Percentiles rank a stretch among this genome's conserved stretches.
Evolutionary conservation across 2,113 vertebrate genomes (phyloP).

Genomic region (Siniperca knerii): DNA sequence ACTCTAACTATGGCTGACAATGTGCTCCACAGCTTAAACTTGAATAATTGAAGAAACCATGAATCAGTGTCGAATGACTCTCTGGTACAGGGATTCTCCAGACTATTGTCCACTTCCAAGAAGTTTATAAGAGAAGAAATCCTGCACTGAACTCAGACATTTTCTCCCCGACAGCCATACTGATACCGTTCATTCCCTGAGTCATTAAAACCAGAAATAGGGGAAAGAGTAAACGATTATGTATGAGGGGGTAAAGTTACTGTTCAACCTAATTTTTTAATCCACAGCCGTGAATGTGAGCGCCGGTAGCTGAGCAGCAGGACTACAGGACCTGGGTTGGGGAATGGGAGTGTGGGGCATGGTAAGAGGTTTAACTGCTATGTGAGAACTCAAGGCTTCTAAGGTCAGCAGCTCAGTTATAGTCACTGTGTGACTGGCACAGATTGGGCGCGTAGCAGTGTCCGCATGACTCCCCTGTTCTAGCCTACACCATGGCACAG

Average conservation of each 20-base stretch:
- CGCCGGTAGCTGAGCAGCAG: slow-evolving; percentile 53
- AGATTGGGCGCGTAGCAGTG: slow-evolving; percentile 77
- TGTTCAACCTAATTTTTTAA: slow-evolving; percentile 62
- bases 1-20: slow-evolving; percentile 66
- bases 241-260: slow-evolving; percentile 25
- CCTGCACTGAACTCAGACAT: slow-evolving; percentile 16
- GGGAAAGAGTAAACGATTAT: slow-evolving; percentile 60
- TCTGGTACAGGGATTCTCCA: slow-evolving; percentile 51
- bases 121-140: slow-evolving; percentile 30
- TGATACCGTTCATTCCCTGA: slow-evolving; percentile 45
- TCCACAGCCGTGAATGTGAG: slow-evolving; percentile 45
- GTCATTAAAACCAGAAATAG: slow-evolving; percentile 60
- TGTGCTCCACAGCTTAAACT: slow-evolving; percentile 60
- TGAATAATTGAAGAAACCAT: slow-evolving; percentile 69
- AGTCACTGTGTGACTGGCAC: slow-evolving; percentile 86
- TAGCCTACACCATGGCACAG: slow-evolving; percentile 83
- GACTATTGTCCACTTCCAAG: slow-evolving; percentile 48
- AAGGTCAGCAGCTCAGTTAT: slow-evolving; percentile 83
- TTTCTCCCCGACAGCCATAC: slow-evolving; percentile 16
- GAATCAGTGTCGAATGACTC: slow-evolving; percentile 70
- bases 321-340: slow-evolving; percentile 55
- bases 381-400: slow-evolving; percentile 77
- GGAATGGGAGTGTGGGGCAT: slow-evolving; percentile 70
- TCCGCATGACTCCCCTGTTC: slow-evolving; percentile 84
- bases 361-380: slow-evolving; percentile 86